Conservation (phyloP, 2,113 vertebrate genomes). For the Chlamydotis undulata region DNA sequence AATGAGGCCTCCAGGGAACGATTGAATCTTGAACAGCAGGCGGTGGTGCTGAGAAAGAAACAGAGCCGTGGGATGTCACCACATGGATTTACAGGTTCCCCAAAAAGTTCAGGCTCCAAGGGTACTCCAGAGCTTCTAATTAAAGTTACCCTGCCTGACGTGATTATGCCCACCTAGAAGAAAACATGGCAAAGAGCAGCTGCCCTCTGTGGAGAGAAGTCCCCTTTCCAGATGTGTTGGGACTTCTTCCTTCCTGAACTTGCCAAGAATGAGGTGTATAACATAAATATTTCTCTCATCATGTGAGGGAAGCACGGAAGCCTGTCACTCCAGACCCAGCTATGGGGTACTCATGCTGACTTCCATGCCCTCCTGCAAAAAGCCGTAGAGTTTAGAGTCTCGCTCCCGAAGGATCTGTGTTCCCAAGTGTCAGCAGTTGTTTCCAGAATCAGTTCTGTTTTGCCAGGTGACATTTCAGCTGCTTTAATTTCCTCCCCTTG, state of each 20-base stretch:
- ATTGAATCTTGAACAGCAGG: background rate
- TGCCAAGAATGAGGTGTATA: background rate
- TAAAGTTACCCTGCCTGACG: fast-evolving
- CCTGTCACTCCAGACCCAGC: background rate
- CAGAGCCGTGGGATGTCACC: background rate
- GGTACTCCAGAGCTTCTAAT: background rate
- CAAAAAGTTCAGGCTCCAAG: background rate
- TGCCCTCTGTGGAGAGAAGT: background rate
- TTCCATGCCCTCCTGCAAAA: background rate
- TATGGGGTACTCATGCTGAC: background rate
- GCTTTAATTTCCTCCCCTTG: background rate
- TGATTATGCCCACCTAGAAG: background rate
- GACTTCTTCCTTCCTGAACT: background rate
- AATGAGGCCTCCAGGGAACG: background rate
- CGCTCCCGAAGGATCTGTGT: background rate
- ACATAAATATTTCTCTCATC: background rate
- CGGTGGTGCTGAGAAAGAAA: background rate
- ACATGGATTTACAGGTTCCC: background rate
- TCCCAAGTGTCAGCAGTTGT: background rate
- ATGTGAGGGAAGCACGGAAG: background rate
- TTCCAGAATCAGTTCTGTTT: background rate
- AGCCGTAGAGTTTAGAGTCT: background rate
- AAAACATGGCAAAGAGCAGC: background rate
- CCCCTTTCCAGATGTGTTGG: background rate
- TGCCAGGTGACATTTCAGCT: background rate